Evolutionary conservation across 2,113 vertebrate species (phyloP).

Genomic region (Psittacula cyanocephala): DNA sequence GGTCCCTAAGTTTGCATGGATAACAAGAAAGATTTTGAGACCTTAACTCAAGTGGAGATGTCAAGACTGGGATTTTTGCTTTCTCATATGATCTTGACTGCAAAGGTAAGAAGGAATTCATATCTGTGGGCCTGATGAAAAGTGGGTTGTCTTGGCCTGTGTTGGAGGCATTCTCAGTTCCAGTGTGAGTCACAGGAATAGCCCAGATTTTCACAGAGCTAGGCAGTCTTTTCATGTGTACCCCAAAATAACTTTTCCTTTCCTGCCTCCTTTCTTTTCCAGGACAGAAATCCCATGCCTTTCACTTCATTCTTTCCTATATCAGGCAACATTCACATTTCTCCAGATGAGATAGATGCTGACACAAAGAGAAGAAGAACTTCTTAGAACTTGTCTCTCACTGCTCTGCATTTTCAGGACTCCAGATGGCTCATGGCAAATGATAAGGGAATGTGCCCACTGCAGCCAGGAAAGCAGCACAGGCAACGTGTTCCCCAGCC

Average conservation of each 20-base stretch:
- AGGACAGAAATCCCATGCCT: not conserved
- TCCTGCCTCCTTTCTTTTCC: not conserved
- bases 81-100: not conserved
- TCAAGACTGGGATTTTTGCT: not conserved
- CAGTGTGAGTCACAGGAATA: not conserved
- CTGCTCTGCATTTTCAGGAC: not conserved
- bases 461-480: not conserved
- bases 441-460: not conserved
- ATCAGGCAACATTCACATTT: not conserved
- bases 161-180: not conserved
- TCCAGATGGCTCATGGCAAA: not conserved
- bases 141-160: not conserved
- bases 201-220: not conserved
- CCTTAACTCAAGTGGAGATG: not conserved
- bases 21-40: not conserved
- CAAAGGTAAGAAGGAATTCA: not conserved
- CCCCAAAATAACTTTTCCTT: not conserved
- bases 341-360: not conserved
- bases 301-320: not conserved
- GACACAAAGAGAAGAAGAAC: not conserved
- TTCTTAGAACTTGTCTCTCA: not conserved
- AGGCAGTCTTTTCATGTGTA: not conserved
- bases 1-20: too few species aligned
- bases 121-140: not conserved
- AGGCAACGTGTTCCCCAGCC: not conserved